Evolutionary conservation across 2,797 vertebrate species (phyloP).

Genomic region (Enteromius anoplus): DNA sequence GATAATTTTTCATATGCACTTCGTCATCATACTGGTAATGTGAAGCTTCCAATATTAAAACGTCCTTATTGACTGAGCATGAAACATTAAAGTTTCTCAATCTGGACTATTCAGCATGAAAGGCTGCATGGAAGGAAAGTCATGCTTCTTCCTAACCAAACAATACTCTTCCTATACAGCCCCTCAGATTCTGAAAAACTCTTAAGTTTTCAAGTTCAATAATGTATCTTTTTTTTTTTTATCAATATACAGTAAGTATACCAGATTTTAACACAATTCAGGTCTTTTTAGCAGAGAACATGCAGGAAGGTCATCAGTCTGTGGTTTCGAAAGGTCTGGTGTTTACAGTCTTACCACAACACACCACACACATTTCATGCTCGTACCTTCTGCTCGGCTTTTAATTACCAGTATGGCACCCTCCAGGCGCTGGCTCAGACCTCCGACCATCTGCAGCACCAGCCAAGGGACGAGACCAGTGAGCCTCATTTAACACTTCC

Average conservation of each 20-base stretch:
- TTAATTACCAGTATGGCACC: conserved; percentile 60
- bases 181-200: background rate
- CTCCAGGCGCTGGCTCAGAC: conserved; percentile 48
- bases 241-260: no score
- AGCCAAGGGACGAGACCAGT: conserved; percentile 43
- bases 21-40: no score
- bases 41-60: no score
- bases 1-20: no score
- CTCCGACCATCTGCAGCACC: conserved; percentile 55
- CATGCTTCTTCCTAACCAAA: no score
- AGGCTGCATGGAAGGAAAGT: no score
- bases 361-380: conserved; percentile 55
- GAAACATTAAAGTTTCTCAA: no score
- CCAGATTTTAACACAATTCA: no score
- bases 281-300: background rate
- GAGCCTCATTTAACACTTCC: conserved; percentile 54
- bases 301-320: conserved; percentile 21
- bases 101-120: no score
- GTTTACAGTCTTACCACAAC: conserved; percentile 37
- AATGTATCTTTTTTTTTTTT: no score
- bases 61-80: no score
- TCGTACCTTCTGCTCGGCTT: conserved; percentile 54
- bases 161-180: no score
- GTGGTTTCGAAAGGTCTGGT: conserved; percentile 49
- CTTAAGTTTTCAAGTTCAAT: background rate